These are phyloP conservation scores for Sminthurides aquaticus DNA, from an alignment of 2,888 invertebrate species.

Conservation along the genomic window DNA sequence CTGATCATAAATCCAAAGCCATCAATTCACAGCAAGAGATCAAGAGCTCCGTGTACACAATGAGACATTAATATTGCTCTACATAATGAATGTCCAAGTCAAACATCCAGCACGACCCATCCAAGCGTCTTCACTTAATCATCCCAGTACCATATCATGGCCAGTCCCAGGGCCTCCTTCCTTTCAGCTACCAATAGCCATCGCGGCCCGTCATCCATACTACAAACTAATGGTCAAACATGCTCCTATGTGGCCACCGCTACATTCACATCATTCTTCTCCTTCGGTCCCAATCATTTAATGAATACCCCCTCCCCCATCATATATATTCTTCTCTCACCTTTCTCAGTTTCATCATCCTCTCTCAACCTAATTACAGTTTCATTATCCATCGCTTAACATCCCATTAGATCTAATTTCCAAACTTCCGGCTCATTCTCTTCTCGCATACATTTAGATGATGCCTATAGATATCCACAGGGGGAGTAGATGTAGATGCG, in stretches of 20 bases:
- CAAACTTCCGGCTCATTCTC: too few species aligned
- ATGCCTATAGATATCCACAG: too few species aligned
- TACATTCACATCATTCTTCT: background rate
- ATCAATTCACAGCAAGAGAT: slow-evolving; percentile 22
- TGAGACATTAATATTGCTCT: slow-evolving; percentile 23
- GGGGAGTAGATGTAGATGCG: too few species aligned
- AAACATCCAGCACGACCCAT: slow-evolving; percentile 17
- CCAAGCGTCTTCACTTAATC: slow-evolving; percentile 6
- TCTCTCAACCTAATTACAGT: too few species aligned
- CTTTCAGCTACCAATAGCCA: too few species aligned
- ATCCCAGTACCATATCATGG: background rate
- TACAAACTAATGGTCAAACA: background rate
- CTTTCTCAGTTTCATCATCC: background rate
- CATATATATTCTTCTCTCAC: too few species aligned
- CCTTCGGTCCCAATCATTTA: too few species aligned
- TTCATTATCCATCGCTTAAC: too few species aligned
- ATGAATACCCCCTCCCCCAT: too few species aligned
- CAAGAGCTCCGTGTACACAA: slow-evolving; percentile 10
- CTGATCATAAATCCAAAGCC: slow-evolving; percentile 19
- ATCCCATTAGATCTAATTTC: too few species aligned
- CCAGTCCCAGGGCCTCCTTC: background rate
- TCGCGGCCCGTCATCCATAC: background rate
- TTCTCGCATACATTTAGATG: too few species aligned
- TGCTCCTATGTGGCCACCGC: background rate
- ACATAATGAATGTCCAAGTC: slow-evolving; percentile 15